Base-by-base conservation (phyloP, 2,797 vertebrate genomes). In the Dicrostonyx torquatus region DNA sequence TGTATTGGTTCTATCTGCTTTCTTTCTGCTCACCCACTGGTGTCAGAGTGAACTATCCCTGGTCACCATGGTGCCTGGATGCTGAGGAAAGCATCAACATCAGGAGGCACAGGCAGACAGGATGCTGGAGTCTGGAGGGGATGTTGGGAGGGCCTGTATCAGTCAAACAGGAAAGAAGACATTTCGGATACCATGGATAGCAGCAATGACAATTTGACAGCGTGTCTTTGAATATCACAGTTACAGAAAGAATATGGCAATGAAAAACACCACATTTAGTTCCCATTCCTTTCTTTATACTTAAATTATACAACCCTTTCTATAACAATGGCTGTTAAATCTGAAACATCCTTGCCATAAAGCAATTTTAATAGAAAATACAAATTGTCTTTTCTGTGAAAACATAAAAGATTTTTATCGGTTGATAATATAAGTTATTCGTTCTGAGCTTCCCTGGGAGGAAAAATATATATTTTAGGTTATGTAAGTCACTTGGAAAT, bases 81-180 rank as follows among this genome's bases (percentile, higher is more conserved):
- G 26, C 14, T 70, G 43, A 18, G 26, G 13, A 89, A 85, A 97
- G 53, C 0, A 0, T 43, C 80, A 85, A n/a, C 45, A 29, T 66
- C 50, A 58, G 78, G 95, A 91, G 70, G 37, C 88, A 76, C 0
- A 55, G 45, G 58, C 3, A 37, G 24, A 78, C 45, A 55, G 68
- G 60, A 11, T 83, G 13, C 62, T n/a, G 62, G 84, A 37, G 60
- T 50, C n/a, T 4, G 62, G 13, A 24, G 55, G 60, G 76, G 13
- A 77, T 37, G 26, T 48, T 31, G 58, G 93, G 75, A 82, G 83
- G 9, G 48, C 18, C 84, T 68, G 0, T 97, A 87, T 95, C 94
- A 91, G n/a, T 97, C 85, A 89, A 73, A 94, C 70, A 96, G 88
- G 97, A 98, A 96, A 92, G 91, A 64, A 87, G 68, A 93, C 45